Evolutionary conservation across 1,140 invertebrate species (phyloP), one percentile per base, ranked within the genome.

Genomic region (Varroa destructor): DNA sequence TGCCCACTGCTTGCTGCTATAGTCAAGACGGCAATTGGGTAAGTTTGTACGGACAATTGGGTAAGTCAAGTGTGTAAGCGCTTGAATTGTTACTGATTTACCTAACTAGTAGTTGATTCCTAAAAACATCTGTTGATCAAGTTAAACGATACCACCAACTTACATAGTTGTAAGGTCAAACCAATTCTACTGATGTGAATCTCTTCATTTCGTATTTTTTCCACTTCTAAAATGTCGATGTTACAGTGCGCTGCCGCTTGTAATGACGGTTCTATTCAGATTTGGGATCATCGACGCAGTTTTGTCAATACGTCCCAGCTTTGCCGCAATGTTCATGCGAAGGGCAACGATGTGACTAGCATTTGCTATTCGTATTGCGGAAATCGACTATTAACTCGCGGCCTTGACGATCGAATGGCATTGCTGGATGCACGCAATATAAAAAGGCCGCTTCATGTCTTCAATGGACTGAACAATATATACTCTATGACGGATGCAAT

Each of bases 231-330:
- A 51, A 51, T 51, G 8, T 51, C 46, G 3, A 0, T 40, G 40
- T 46, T 37, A 2, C 61, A 67, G 61, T 67, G 61, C 36, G 89
- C 89, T 0, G 89, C 89, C 71, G 95, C 88, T 0, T 99, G 96
- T 78, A 84, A 86, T 43, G 96, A 99, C 81, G 97, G 97, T 1
- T 96, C 92, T 0, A 88, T 99, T 75, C 94, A 97, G 80, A 88
- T 97, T 80, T 99, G 95, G 95, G 96, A 99, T 79, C 88, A 92
- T 70, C 84, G 93, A 56, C 85, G 83, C 77, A 76, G 77, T 73
- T 85, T 83, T 79, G 81, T 85, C 6, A 94, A 91, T 77, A 91
- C 91, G 0, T 84, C 86, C 0, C 81, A 87, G 64, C 79, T 89
- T 46, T 81, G 92, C 1, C 82, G 91, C 73, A 86, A 84, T 71